Percentiles rank a stretch among this genome's conserved stretches.
Evolutionary conservation across 2,113 vertebrate species (phyloP).

Genomic region (Perccottus glenii): DNA sequence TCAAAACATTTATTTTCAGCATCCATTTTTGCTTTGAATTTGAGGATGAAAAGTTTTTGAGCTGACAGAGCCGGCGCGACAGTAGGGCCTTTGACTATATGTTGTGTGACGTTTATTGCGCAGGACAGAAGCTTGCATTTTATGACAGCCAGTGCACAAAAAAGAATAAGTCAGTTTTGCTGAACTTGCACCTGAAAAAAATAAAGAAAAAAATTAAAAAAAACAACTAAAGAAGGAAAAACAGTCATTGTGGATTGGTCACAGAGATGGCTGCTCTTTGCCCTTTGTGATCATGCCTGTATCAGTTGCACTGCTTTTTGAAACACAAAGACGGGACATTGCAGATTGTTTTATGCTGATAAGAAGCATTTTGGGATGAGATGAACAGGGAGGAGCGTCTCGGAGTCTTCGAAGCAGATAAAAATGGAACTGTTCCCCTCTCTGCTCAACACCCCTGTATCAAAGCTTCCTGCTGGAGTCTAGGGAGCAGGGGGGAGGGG

Average conservation of each 20-base stretch:
- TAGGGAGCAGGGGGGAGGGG: slow-evolving; percentile 56
- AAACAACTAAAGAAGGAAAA: slow-evolving; percentile 49
- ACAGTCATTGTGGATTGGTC: slow-evolving; percentile 47
- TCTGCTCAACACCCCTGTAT: slow-evolving; percentile 67
- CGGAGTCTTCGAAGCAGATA: slow-evolving; percentile 68
- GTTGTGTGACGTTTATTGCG: slow-evolving; percentile 57
- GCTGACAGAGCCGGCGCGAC: slow-evolving; percentile 56
- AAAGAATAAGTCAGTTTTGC: slow-evolving; percentile 49
- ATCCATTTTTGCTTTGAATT: slow-evolving; percentile 59
- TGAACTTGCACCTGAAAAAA: slow-evolving; percentile 61
- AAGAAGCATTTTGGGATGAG: slow-evolving; percentile 56
- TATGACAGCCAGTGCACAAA: slow-evolving; percentile 58
- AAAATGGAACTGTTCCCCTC: slow-evolving; percentile 73
- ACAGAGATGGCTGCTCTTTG: slow-evolving; percentile 41
- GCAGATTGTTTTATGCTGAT: slow-evolving; percentile 71
- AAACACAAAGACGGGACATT: slow-evolving; percentile 44
- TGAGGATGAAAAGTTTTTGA: slow-evolving; percentile 43
- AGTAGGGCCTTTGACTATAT: slow-evolving; percentile 62
- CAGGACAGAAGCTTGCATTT: slow-evolving; percentile 56
- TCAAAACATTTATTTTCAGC: slow-evolving; percentile 73
- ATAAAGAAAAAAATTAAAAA: too few relatives aligned
- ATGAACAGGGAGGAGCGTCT: slow-evolving; percentile 57
- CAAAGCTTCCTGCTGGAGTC: slow-evolving; percentile 72
- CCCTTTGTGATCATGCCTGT: slow-evolving; percentile 54
- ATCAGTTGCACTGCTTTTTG: slow-evolving; percentile 58